These are phyloP conservation scores for Sebastes itinus DNA, from an alignment of 2,797 vertebrate genomes.

Conservation along the genomic window DNA sequence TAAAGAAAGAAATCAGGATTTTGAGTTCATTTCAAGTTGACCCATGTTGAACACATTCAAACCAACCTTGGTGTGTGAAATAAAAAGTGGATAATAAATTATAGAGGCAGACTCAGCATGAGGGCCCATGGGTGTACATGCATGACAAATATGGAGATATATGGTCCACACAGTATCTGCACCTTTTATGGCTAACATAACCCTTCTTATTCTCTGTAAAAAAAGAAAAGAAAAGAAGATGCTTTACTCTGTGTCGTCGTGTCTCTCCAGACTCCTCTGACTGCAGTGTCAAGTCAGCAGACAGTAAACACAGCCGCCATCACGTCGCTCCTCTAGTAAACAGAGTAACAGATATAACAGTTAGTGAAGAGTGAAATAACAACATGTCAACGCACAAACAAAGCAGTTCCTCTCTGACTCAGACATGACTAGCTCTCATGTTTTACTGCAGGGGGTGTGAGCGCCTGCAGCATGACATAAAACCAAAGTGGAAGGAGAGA, in stretches of 20 bases:
- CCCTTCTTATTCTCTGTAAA: not conserved
- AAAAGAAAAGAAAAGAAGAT: not conserved
- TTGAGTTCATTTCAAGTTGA: too few relatives aligned
- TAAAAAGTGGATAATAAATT: too few relatives aligned
- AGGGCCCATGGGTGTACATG: too few relatives aligned
- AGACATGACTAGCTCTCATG: not conserved
- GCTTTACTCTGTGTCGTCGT: not conserved
- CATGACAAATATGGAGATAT: too few relatives aligned
- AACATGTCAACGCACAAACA: not conserved
- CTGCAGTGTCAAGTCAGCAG: conserved; percentile 51
- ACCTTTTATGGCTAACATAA: not conserved
- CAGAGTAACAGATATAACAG: conserved; percentile 1
- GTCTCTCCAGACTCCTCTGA: conserved; percentile 43
- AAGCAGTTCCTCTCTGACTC: not conserved
- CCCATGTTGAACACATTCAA: too few relatives aligned
- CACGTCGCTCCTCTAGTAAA: conserved; percentile 24
- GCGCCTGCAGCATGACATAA: conserved; percentile 26
- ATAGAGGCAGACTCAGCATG: too few relatives aligned
- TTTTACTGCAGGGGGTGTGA: conserved; percentile 35
- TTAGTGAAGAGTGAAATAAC: not conserved
- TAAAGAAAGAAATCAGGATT: too few relatives aligned
- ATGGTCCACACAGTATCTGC: too few relatives aligned
- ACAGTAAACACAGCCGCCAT: conserved; percentile 29
- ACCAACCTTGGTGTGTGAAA: too few relatives aligned
- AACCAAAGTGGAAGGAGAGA: not conserved